phyloP scores from a whole-genome alignment of 2,888 invertebrate species.

The Abrostola triplasia region DNA sequence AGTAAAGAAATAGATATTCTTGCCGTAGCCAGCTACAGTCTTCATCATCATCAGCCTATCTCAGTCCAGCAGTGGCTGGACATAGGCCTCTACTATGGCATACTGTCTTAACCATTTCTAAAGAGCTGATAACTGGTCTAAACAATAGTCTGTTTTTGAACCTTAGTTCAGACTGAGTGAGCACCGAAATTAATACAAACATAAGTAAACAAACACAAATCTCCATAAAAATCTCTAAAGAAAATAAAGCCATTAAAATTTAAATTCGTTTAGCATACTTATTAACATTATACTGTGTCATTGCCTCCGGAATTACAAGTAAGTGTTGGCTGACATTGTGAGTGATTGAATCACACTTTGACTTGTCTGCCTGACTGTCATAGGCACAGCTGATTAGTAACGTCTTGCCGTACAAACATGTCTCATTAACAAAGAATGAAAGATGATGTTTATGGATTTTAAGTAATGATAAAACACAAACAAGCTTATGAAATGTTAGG shows the following conservation, averaged over 20 bases:
- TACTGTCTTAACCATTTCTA: no score
- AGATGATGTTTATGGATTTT: conserved; percentile 11
- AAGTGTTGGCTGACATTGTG: conserved; percentile 55
- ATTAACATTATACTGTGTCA: conserved; percentile 54
- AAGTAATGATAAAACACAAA: neutral
- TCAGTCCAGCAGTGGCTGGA: no score
- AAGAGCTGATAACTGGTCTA: no score
- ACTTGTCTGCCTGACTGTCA: conserved; percentile 57
- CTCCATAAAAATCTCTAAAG: conserved; percentile 20
- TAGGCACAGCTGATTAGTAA: conserved; percentile 46
- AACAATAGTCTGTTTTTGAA: no score
- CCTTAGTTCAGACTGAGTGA: no score
- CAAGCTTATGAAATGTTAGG: no score
- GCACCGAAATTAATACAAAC: neutral
- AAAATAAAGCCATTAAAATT: conserved; percentile 49
- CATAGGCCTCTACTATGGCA: no score
- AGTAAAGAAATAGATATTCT: no score
- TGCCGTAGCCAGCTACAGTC: no score
- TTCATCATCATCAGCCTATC: no score
- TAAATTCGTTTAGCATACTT: conserved; percentile 48
- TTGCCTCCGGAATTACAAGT: conserved; percentile 64
- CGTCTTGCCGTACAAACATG: conserved; percentile 25
- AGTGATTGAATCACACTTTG: conserved; percentile 65
- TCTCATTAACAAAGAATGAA: conserved; percentile 48
- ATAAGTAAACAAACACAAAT: conserved; percentile 21